These are phyloP conservation scores for Hemibagrus guttatus DNA, from an alignment of 2,797 vertebrate species.

Conservation along the genomic window DNA sequence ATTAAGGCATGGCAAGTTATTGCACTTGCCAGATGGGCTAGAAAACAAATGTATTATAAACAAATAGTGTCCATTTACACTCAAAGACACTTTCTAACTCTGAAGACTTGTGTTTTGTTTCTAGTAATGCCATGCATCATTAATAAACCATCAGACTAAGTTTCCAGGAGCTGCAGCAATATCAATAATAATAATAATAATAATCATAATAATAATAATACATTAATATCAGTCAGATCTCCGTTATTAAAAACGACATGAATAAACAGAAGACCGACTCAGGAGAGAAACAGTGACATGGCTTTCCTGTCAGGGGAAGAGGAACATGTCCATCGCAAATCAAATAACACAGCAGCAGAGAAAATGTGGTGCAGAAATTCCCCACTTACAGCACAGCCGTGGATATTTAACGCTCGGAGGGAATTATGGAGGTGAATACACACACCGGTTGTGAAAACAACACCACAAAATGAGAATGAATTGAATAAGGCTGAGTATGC, in stretches of 20 bases:
- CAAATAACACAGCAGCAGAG: constrained; percentile 33
- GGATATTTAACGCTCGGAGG: constrained; percentile 24
- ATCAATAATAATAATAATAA: constrained; percentile 10
- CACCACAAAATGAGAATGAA: constrained; percentile 39
- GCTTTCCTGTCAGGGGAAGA: constrained; percentile 3
- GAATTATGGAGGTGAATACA: constrained; percentile 19
- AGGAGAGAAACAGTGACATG: neutral
- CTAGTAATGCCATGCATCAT: neutral
- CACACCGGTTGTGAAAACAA: constrained; percentile 17
- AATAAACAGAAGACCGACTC: constrained; percentile 47
- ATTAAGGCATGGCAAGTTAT: too few species aligned
- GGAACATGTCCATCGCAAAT: constrained; percentile 17
- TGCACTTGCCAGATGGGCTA: neutral
- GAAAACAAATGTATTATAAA: neutral
- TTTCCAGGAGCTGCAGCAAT: neutral
- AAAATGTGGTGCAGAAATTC: constrained; percentile 16
- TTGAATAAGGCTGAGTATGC: constrained; percentile 62
- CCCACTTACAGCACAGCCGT: constrained; percentile 10
- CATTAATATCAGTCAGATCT: constrained; percentile 57
- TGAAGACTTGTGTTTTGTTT: neutral
- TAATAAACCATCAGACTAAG: neutral
- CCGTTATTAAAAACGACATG: constrained; percentile 53
- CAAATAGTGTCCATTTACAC: neutral
- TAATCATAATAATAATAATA: constrained; percentile 30
- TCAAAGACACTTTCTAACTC: neutral